A percentile compares a stretch with the other conserved stretches of the same genome.
phyloP scores from a whole-genome alignment of 2,888 invertebrate genomes.

The Archips xylosteana region DNA sequence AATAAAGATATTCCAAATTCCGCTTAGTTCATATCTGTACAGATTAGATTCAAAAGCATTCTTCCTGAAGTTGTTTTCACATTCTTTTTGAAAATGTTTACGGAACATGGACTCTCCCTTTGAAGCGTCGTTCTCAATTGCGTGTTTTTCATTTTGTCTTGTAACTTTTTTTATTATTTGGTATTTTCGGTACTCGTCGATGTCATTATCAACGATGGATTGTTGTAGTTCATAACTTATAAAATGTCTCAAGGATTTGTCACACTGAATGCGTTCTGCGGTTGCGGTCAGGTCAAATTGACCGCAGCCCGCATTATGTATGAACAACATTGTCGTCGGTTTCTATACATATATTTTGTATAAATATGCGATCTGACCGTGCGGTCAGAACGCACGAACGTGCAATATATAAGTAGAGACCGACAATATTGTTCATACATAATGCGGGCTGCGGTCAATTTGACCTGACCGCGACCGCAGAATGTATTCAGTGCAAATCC shows the following conservation, averaged over 20 bases:
- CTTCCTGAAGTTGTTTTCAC: constrained; percentile 22
- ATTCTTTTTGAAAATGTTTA: constrained; percentile 31
- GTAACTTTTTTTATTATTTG: constrained; percentile 1
- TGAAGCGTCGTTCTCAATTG: constrained; percentile 10
- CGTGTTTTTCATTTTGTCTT: constrained; percentile 20
- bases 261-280: too few relatives aligned
- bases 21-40: constrained; percentile 6
- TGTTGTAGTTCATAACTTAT: neutral
- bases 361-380: too few relatives aligned
- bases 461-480: too few relatives aligned
- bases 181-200: constrained; percentile 5
- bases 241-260: neutral
- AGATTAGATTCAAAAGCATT: constrained; percentile 7
- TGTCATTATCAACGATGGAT: neutral
- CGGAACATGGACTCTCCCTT: constrained; percentile 20
- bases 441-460: too few relatives aligned
- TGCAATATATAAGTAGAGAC: too few relatives aligned
- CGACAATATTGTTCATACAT: too few relatives aligned
- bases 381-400: too few relatives aligned
- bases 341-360: too few relatives aligned
- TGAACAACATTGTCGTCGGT: too few relatives aligned
- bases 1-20: constrained; percentile 14
- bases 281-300: too few relatives aligned
- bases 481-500: too few relatives aligned
- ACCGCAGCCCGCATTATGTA: too few relatives aligned